phyloP scores from a whole-genome alignment of 2,797 vertebrate genomes.

The Pangasius djambal region DNA sequence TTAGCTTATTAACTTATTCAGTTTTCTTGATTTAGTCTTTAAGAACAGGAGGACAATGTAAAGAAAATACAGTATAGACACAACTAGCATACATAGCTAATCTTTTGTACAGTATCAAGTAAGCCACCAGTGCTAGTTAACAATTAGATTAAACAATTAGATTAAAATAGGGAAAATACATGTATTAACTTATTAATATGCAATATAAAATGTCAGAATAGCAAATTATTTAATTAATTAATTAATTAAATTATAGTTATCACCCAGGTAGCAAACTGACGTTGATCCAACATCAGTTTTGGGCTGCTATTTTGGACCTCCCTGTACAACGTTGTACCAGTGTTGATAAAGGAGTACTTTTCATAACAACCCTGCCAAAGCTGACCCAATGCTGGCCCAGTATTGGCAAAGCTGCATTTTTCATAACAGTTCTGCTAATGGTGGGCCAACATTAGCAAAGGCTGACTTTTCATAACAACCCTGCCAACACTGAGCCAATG shows the following conservation, averaged over 20 bases:
- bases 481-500: neutral
- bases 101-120: neutral
- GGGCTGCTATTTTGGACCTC: neutral
- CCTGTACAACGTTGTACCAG: neutral
- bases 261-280: neutral
- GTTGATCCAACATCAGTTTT: neutral
- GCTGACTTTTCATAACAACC: neutral
- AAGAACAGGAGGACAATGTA: neutral
- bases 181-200: neutral
- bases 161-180: neutral
- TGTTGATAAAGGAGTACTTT: neutral
- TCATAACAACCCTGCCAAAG: neutral
- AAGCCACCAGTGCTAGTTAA: neutral
- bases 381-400: neutral
- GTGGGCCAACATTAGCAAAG: neutral
- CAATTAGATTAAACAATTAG: neutral
- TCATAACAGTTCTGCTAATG: neutral
- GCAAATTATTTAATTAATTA: too few species aligned
- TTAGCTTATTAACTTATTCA: neutral
- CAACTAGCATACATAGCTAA: neutral
- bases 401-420: neutral
- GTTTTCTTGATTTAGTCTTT: neutral
- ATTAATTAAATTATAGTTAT: too few species aligned
- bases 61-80: neutral
- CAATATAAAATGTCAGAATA: neutral